Evolutionary conservation across 2,113 vertebrate genomes (phyloP), one percentile per base, ranked within the genome.

Genomic region (Penelope pileata): DNA sequence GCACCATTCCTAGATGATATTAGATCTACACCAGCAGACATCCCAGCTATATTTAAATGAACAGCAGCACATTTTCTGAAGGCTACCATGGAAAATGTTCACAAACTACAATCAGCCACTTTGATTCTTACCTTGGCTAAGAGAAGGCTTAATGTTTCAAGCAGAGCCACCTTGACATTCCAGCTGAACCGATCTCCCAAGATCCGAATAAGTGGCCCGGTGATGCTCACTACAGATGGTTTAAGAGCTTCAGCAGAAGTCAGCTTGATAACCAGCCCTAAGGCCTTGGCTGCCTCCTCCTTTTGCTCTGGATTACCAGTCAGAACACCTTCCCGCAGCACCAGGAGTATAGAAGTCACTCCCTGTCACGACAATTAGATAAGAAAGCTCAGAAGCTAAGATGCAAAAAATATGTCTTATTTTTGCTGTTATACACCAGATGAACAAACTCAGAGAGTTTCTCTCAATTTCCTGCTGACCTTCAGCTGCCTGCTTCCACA

Each of bases 241-340:
- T 98, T 98, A 63, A 99, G 98, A 47, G 99, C 99, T 51, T 99
- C 99, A 1, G 99, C 98, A 7, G 99, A 99, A 43, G 99, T 99
- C 96, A 99, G 97, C 74, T 98, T 98, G 94, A 99, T 99, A 94
- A 99, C 98, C 6, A 98, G 98, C 50, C 99, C 99, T 83, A 99
- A 94, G 3, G 99, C 99, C 95, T 99, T 99, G 62, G 99, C 99
- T 3, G 99, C 99, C 92, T 99, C 99, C 90, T 99, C 99, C 88
- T 99, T 99, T 98, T 99, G 99, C 83, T 99, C 99, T 2, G 99
- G 99, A 91, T 97, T 99, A 69, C 99, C 99, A 9, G 99, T 99
- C 92, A 99, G 97, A 93, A 99, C 98, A 7, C 99, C 99, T 96
- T 99, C 99, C 88, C 99, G 98, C 79, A 99, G 97, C 86, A 99